Percentiles rank a stretch among this genome's conserved stretches.
These are phyloP conservation scores for Lepus europaeus DNA, from an alignment of 2,113 vertebrate species.

Conservation along the genomic window DNA sequence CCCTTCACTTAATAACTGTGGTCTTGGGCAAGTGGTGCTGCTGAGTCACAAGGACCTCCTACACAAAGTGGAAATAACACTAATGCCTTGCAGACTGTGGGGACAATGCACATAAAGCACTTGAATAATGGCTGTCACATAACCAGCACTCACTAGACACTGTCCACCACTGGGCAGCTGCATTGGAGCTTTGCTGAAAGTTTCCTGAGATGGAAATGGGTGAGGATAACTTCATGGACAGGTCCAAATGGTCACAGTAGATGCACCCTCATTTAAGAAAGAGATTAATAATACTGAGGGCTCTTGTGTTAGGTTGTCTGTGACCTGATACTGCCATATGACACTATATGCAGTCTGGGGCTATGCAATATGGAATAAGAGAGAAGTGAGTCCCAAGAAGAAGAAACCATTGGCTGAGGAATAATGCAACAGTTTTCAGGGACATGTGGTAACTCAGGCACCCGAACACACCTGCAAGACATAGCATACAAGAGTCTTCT, in stretches of 20 bases:
- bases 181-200: not conserved
- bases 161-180: not conserved
- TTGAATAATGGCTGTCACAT: not conserved
- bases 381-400: not conserved
- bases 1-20: not conserved
- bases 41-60: not conserved
- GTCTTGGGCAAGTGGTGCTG: not conserved
- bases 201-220: not conserved
- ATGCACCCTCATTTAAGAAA: not conserved
- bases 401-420: not conserved
- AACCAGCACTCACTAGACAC: not conserved
- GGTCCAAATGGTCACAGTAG: fast-evolving
- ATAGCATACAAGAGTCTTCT: not conserved
- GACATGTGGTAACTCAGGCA: not conserved
- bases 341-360: not conserved
- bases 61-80: not conserved
- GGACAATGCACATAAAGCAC: not conserved
- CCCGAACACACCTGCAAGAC: not conserved
- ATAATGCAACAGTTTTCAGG: not conserved
- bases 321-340: not conserved
- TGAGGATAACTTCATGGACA: not conserved
- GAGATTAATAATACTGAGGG: not conserved
- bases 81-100: not conserved
- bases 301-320: not conserved
- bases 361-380: not conserved